Evolutionary conservation across 2,888 invertebrate species (phyloP).

Genomic region (Merodon equestris): DNA sequence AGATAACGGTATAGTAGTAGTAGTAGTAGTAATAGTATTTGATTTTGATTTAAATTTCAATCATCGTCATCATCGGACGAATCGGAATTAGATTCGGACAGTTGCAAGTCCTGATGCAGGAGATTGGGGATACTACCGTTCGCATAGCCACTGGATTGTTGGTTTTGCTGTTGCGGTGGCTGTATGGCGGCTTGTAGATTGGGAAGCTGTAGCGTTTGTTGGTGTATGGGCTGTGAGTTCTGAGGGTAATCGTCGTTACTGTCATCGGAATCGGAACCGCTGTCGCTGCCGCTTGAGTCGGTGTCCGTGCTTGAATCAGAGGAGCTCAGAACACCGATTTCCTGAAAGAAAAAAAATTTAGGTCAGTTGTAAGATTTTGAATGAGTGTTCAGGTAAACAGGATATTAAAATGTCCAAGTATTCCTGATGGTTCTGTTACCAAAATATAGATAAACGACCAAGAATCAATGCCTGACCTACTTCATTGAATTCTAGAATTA

Average conservation of each 20-base stretch:
- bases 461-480: too few relatives aligned
- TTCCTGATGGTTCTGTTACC: too few relatives aligned
- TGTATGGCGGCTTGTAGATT: slow-evolving; percentile 56
- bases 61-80: slow-evolving; percentile 80
- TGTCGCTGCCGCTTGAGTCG: slow-evolving; percentile 78
- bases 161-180: slow-evolving; percentile 64
- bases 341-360: slow-evolving; percentile 70
- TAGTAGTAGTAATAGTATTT: too few relatives aligned
- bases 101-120: slow-evolving; percentile 90
- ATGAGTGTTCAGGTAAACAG: background rate
- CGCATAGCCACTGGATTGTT: slow-evolving; percentile 74
- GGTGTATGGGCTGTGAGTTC: slow-evolving; percentile 49
- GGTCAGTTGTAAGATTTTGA: background rate
- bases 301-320: slow-evolving; percentile 78
- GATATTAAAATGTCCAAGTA: too few relatives aligned
- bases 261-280: slow-evolving; percentile 78
- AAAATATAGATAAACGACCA: too few relatives aligned
- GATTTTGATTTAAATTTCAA: slow-evolving; percentile 54
- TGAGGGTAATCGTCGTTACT: slow-evolving; percentile 74
- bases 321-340: slow-evolving; percentile 77
- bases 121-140: slow-evolving; percentile 77
- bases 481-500: too few relatives aligned
- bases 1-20: slow-evolving; percentile 48
- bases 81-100: slow-evolving; percentile 92
- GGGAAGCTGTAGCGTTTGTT: slow-evolving; percentile 68